Evolutionary conservation across 1,140 invertebrate species (phyloP), one percentile per base, ranked within the genome.

Genomic region (Papilio aristodemus): DNA sequence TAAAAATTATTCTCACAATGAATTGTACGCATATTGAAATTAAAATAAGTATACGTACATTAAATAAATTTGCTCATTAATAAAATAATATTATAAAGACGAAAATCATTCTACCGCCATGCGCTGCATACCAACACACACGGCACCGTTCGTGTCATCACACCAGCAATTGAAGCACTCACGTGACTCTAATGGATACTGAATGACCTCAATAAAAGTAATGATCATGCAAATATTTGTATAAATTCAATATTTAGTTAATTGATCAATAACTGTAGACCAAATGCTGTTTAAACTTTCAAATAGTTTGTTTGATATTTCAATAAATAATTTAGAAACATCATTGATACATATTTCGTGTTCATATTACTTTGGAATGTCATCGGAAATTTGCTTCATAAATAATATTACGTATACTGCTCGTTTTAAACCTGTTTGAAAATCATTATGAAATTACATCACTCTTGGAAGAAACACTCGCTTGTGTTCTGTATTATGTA

Each of bases 191-290:
- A 62, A 62, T 62, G 14, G n/a, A 9, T 17, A 62, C 17, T 39
- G 8, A 13, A 62, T 36, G 59, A 36, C 32, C 32, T 13, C 14
- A 22, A 62, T 62, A 39, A 62, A 62, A 39, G 54, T 58, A 11
- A 62, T 62, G 32, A 62, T 38, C 10, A 36, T 36, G n/a, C 59
- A 62, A 62, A 62, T 22, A 39, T 38, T 62, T 62, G 59, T 54
- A 54, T 54, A 13, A 17, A 37, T 37, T 36, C 59, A 22, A 36
- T 6, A 14, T 13, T 0, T 3, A 10, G 19, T 36, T 9, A 54
- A 22, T 5, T 54, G 19, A 6, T 54, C 19, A 25, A 25, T 54
- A 54, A 10, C 46, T 6, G 6, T 32, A 50, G 46, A 19, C 22
- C 19, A 50, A 13, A 54, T 6, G 19, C 46, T 54, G 9, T 17